phyloP scores from a whole-genome alignment of 2,113 vertebrate genomes.

The Charina bottae region DNA sequence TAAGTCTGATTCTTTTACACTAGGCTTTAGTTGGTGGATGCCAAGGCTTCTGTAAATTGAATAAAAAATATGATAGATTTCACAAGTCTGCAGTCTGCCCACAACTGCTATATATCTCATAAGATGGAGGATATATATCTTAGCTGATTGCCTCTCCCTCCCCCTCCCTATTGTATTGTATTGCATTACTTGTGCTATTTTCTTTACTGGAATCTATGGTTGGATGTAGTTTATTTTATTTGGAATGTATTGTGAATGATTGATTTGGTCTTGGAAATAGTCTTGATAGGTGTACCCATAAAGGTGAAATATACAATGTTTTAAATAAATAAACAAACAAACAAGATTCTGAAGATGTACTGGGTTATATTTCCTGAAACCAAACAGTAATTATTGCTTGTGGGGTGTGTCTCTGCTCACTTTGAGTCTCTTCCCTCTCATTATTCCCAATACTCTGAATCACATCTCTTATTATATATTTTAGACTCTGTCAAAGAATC shows the following conservation, averaged over 20 bases:
- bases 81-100: neutral
- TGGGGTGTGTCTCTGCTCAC: neutral
- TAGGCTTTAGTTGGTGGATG: neutral
- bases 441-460: neutral
- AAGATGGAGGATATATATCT: neutral
- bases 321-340: neutral
- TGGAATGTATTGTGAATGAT: neutral
- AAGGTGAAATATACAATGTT: neutral
- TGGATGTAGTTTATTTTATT: neutral
- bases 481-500: neutral
- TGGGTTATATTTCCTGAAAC: neutral
- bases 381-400: neutral
- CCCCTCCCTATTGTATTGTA: neutral
- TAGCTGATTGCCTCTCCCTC: neutral
- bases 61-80: neutral
- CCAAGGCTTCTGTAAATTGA: neutral
- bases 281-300: neutral
- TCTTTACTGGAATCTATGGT: neutral
- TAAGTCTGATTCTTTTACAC: neutral
- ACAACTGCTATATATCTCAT: neutral
- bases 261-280: neutral
- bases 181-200: neutral
- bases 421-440: neutral
- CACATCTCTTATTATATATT: neutral
- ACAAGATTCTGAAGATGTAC: neutral